phyloP scores from a whole-genome alignment of 64 coral and sea anemone species.

The Porites australiensis region DNA sequence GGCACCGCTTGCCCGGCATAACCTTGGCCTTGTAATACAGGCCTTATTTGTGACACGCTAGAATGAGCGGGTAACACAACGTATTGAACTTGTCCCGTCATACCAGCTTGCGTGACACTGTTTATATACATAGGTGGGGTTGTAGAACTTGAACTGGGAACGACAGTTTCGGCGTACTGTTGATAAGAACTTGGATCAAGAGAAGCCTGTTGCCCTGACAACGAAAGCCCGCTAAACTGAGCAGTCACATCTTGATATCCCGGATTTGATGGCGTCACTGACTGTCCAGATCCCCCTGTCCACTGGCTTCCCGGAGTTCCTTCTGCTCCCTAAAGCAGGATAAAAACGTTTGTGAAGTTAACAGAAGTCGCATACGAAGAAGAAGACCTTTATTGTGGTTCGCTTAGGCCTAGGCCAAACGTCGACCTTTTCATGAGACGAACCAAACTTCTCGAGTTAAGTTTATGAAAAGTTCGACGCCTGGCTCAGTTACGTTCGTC shows the following conservation, averaged over 20 bases:
- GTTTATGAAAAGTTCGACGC: no score
- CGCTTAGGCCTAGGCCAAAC: no score
- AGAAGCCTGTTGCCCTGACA: constrained; percentile 76
- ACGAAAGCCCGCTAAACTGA: constrained; percentile 71
- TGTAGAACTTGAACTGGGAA: constrained; percentile 57
- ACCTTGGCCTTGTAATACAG: constrained; percentile 32
- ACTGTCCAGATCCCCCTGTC: constrained; percentile 37
- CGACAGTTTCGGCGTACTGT: constrained; percentile 69
- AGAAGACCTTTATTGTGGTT: no score
- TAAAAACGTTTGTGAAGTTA: neutral
- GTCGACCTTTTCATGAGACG: no score
- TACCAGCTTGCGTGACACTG: constrained; percentile 87
- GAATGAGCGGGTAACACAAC: constrained; percentile 75
- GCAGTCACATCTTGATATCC: constrained; percentile 78
- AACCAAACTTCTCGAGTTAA: no score
- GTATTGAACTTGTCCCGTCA: constrained; percentile 80
- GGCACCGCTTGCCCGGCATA: constrained; percentile 46
- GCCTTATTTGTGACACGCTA: constrained; percentile 59
- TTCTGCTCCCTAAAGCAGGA: constrained; percentile 10
- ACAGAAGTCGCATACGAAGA: no score
- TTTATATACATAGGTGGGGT: constrained; percentile 77
- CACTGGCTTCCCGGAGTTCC: constrained; percentile 32
- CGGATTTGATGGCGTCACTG: constrained; percentile 42
- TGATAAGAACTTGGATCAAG: constrained; percentile 48
- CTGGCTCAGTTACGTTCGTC: no score